Base-by-base conservation (phyloP, 2,888 invertebrate species). In the Drosophila anceps region DNA sequence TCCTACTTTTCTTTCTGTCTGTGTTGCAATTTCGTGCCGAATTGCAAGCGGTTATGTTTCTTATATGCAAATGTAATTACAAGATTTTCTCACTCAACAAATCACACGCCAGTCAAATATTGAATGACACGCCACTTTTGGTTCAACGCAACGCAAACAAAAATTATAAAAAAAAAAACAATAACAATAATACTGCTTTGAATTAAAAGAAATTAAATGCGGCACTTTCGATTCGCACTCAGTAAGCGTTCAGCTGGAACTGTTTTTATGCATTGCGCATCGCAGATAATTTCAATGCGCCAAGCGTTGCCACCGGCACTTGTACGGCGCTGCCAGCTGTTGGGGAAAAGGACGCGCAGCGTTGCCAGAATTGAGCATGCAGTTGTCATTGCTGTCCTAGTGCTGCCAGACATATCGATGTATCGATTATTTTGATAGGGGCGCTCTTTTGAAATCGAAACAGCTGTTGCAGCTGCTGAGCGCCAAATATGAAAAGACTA, bases 181-280 rank as follows among this genome's bases (percentile, higher is more conserved):
- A 78, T 51, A 81, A 81, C 76, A 82, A 80, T 76, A 81, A 82
- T 85, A 85, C 82, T 82, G 85, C 53, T 68, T 66, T 72, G 61
- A 73, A 82, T 75, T 77, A 67, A 73, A 77, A 75, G 66, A 69
- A 74, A 65, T 48, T 10, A 53, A 63, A 60, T 60, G 55, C 44
- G 73, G 53, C 48, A 66, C 24, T 53, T 29, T n/a, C 13, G 13
- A 15, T 50, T 51, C 20, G 18, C 9, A 24, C 46, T 65, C 51
- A 12, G n/a, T 46, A 53, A 44, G 29, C 81, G 37, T 48, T 57
- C 18, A 15, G 78, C 35, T 69, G 51, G 64, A 74, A 70, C 61
- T 46, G 64, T 70, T 74, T 55, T 44, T 59, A 20, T 64, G 64
- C 66, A 70, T 55, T 77, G 77, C 77, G 78, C 77, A 67, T 54